Base-by-base conservation (phyloP, 2,113 vertebrate species). In the western clawed frog (Xenopus tropicalis) region DNA sequence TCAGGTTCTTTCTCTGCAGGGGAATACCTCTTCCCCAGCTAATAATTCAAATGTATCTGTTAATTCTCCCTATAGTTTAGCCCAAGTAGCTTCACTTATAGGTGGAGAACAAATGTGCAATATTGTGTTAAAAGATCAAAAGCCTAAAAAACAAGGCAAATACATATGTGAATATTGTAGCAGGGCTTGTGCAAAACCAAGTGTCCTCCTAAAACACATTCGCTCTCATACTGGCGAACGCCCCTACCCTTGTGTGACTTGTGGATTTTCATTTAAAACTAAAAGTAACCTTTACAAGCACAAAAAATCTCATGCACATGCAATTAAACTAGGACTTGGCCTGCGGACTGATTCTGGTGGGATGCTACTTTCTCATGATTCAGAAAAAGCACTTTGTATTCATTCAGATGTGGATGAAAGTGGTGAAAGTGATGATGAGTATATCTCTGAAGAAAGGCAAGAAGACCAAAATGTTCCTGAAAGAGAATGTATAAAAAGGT, bases 231-330 rank as follows among this genome's bases (percentile, higher is more conserved):
- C 98, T 1, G 98, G 98, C 65, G 98, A 99, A 78, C 90, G 98
- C 21, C 98, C 98, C 0, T 99, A 99, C 78, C 98, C 97, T 23
- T 99, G 98, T 79, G 90, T 98, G 64, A 98, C 98, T 0, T 99
- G 98, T 79, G 97, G 96, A n/a, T 99, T 99, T 87, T 99, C 98
- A 0, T 99, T 99, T 85, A 99, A 99, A 87, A 99, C 98, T 76
- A 99, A 99, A 89, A 99, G 97, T 83, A 99, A 99, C 82, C 84
- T 99, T 54, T 99, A 99, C 83, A 99, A 99, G 93, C 98, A 99
- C 93, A 99, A 98, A 85, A 99, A 99, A 37, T 99, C 98, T 22
- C 97, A 99, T n/a, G 96, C 98, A 1, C 98, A 99, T 5, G 94
- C 96, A 14, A 96, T 98, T 80, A 99, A 99, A 84, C 91, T 98